These are phyloP conservation scores for Beroe ovata DNA, from an alignment of 37 sponge, comb jelly and placozoan species.

Conservation along the genomic window DNA sequence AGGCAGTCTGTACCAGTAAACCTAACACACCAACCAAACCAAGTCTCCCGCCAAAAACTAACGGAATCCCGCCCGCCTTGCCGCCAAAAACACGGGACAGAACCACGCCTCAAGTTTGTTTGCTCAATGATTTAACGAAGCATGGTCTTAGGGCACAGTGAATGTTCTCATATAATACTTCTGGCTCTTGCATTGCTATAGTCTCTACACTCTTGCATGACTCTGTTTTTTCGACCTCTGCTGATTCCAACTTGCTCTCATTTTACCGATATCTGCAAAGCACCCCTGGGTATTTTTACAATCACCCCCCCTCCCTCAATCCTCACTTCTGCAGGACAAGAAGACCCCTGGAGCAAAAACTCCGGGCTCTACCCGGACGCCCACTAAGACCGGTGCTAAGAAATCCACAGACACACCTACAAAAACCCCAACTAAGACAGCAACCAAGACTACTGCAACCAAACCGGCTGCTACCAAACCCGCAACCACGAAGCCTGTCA, in stretches of 20 bases:
- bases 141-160: too few species aligned
- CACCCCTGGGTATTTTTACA: too few species aligned
- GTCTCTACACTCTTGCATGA: too few species aligned
- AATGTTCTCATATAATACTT: too few species aligned
- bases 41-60: background rate
- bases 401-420: background rate
- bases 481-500: background rate
- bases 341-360: background rate
- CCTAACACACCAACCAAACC: background rate
- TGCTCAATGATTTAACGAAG: too few species aligned
- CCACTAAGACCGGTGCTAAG: background rate
- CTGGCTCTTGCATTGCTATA: too few species aligned
- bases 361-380: background rate
- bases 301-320: too few species aligned
- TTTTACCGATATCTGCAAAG: too few species aligned
- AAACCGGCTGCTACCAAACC: background rate
- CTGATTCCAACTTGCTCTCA: too few species aligned
- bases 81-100: background rate
- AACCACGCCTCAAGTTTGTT: background rate
- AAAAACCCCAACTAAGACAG: background rate
- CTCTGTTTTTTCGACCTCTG: too few species aligned
- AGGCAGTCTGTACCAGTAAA: too few species aligned
- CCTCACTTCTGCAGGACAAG: background rate
- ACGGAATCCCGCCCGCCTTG: background rate
- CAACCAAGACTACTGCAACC: background rate